Conservation (phyloP, 2,888 invertebrate genomes). For the Drosophila flavopinicola region DNA sequence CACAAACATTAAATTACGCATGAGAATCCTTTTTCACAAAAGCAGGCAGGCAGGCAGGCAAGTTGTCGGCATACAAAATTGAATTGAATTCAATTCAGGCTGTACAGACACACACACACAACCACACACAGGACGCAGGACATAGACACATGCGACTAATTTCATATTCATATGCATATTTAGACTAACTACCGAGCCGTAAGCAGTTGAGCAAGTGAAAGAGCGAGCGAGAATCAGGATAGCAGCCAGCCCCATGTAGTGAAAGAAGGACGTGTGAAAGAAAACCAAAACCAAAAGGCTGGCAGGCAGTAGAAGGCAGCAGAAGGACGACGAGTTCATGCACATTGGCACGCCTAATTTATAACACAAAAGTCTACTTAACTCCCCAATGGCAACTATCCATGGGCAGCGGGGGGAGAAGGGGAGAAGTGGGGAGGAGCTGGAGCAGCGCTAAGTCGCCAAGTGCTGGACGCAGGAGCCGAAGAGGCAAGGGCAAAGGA, state of each 20-base stretch:
- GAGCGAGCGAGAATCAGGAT: neutral
- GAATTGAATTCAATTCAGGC: conserved; percentile 64
- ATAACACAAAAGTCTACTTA: conserved; percentile 78
- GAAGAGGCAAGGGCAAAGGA: neutral
- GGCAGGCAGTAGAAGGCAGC: conserved; percentile 19
- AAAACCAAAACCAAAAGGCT: conserved; percentile 30
- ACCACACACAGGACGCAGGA: conserved; percentile 10
- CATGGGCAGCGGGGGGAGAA: conserved; percentile 2
- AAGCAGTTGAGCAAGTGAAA: conserved; percentile 30
- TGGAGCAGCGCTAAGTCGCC: conserved; percentile 46
- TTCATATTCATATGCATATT: conserved; percentile 76
- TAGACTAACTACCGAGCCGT: conserved; percentile 67
- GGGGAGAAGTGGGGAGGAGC: neutral
- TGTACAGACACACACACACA: conserved; percentile 15
- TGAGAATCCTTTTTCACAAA: conserved; percentile 52
- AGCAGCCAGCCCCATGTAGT: neutral
- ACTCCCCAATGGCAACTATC: conserved; percentile 60
- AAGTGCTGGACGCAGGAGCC: conserved; percentile 20
- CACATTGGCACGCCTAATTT: conserved; percentile 75
- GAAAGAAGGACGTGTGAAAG: conserved; percentile 9
- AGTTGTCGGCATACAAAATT: conserved; percentile 48
- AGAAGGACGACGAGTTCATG: conserved; percentile 38
- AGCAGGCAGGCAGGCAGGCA: conserved; percentile 1
- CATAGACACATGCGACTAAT: conserved; percentile 70
- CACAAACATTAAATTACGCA: conserved; percentile 71